Evolutionary conservation across 2,797 vertebrate species (phyloP).

Genomic region (Sebastes taczanowskii): DNA sequence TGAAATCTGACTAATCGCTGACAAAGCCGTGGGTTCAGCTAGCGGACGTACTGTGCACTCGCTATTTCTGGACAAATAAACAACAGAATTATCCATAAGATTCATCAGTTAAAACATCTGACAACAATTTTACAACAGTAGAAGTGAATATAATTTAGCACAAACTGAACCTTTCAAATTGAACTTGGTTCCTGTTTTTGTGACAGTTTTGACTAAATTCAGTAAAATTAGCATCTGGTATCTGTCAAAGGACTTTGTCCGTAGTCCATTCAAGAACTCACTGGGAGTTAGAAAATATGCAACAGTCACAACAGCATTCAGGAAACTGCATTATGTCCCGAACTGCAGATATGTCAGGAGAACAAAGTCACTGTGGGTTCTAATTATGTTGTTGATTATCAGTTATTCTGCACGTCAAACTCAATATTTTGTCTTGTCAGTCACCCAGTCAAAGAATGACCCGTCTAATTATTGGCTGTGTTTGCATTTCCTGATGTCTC

Average conservation of each 20-base stretch:
- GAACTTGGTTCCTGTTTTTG: background rate
- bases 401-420: conserved; percentile 54
- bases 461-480: conserved; percentile 45
- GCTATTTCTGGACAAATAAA: conserved; percentile 25
- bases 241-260: conserved; percentile 33
- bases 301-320: background rate
- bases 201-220: conserved; percentile 25
- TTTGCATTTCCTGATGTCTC: conserved; percentile 41
- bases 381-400: conserved; percentile 62
- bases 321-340: conserved; percentile 17
- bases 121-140: background rate
- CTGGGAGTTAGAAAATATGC: background rate
- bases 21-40: conserved; percentile 35
- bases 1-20: conserved; percentile 59
- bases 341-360: conserved; percentile 20
- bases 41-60: conserved; percentile 5
- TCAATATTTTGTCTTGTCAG: conserved; percentile 54
- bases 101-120: background rate
- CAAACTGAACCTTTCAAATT: background rate
- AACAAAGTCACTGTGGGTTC: conserved; percentile 28
- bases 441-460: conserved; percentile 47
- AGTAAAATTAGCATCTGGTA: conserved; percentile 35
- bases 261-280: background rate
- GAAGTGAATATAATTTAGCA: background rate
- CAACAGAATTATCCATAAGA: background rate